phyloP scores from a whole-genome alignment of 2,888 invertebrate genomes.

The Laspeyria flexula region DNA sequence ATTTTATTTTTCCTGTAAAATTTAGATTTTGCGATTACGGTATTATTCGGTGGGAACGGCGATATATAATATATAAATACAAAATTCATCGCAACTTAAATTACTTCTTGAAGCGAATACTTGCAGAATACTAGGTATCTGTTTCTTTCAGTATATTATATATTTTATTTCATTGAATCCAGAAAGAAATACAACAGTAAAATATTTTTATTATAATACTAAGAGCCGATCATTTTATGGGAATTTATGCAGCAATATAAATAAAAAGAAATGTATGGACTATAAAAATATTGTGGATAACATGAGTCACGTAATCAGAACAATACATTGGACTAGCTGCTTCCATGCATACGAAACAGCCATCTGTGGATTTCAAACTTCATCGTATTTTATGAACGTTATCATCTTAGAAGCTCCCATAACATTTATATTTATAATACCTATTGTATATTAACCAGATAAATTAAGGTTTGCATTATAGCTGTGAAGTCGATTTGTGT shows the following conservation, averaged over 20 bases:
- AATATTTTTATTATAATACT: neutral
- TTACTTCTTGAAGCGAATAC: slow-evolving; percentile 11
- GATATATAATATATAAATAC: too few species aligned
- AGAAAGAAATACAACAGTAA: neutral
- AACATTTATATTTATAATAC: neutral
- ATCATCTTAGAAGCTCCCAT: neutral
- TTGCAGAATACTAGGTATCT: neutral
- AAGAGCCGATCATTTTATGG: neutral
- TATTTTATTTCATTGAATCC: neutral
- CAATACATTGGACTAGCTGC: slow-evolving; percentile 4
- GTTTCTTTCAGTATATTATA: neutral
- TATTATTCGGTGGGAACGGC: too few species aligned
- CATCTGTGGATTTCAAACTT: slow-evolving; percentile 5
- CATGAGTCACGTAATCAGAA: slow-evolving; percentile 4
- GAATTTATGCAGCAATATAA: neutral
- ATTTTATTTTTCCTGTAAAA: too few species aligned
- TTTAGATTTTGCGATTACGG: too few species aligned
- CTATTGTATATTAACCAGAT: too few species aligned
- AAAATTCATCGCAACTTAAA: slow-evolving; percentile 27
- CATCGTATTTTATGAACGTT: neutral
- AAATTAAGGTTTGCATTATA: too few species aligned
- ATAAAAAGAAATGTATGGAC: slow-evolving; percentile 1
- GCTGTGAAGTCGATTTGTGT: too few species aligned
- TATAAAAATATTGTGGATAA: slow-evolving; percentile 7
- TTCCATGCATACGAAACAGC: slow-evolving; percentile 9